These are phyloP conservation scores for Podiceps cristatus DNA, from an alignment of 2,113 vertebrate species.

Conservation along the genomic window DNA sequence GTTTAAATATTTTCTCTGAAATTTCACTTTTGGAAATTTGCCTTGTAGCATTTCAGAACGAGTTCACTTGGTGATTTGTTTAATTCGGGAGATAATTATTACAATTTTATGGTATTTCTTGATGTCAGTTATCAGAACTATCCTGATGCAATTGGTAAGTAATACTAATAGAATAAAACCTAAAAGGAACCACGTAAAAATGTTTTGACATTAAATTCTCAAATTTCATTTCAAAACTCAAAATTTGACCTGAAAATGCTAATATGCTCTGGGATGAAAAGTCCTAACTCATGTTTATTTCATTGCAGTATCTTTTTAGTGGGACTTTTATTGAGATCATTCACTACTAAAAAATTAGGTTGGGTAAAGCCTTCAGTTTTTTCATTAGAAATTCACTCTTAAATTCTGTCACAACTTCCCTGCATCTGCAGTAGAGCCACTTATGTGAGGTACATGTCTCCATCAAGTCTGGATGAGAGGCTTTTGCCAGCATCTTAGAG, in stretches of 20 bases:
- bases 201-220: not conserved
- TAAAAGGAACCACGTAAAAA: not conserved
- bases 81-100: constrained; percentile 47
- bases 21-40: constrained; percentile 57
- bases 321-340: not conserved
- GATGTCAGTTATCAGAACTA: not conserved
- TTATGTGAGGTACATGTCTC: not conserved
- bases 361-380: not conserved
- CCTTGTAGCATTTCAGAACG: constrained; percentile 10
- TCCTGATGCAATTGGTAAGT: not conserved
- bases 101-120: not conserved
- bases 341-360: not conserved
- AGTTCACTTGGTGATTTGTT: constrained; percentile 23
- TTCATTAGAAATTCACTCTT: not conserved
- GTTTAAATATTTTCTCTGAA: constrained; percentile 57
- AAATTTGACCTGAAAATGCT: not conserved
- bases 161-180: not conserved
- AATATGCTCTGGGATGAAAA: not conserved
- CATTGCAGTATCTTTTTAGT: not conserved
- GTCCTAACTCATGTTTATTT: not conserved
- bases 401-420: not conserved
- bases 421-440: not conserved
- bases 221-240: not conserved
- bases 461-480: not conserved
- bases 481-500: not conserved